Base-by-base conservation (phyloP, 2,797 vertebrate species). In the Onychomys arenicola region DNA sequence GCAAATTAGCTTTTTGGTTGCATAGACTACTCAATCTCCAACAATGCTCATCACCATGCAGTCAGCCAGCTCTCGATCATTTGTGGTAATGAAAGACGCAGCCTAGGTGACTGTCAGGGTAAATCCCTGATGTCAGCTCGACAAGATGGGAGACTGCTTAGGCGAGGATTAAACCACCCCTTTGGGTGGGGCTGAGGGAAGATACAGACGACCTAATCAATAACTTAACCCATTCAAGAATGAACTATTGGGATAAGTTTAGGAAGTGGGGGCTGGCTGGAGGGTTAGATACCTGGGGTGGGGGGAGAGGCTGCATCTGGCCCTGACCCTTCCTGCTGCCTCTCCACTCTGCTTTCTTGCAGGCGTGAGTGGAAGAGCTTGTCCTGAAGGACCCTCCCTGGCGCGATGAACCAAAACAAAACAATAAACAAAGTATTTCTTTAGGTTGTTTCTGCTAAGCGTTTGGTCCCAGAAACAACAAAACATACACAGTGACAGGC, bases 1-100 rank as follows among this genome's bases (percentile, higher is more conserved):
- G 84, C 71, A 96, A 97, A 97, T 97, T 78, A 91, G 91, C 34
- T 87, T 82, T 81, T 90, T 92, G 90, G 90, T 91, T 63, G 34
- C 57, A 81, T 25, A 63, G 52, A 71, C 14, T 76, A 52, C 65
- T 93, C 82, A 69, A 6, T 96, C 91, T 95, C 91, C 82, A 81
- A 23, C 96, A 92, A 49, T 49, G 63, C 69, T 67, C 59, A 69
- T 49, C 80, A 76, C 43, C 25, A 8, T 11, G 11, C 17, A 23
- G 27, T 13, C 61, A 83, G 29, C 63, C 46, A 29, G 37, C 37
- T 91, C 43, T 59, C 61, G 6, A 0, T 81, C 87, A 25, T 40
- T 46, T 49, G 49, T 67, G 29, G 52, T 34, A 67, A 92, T 19
- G 43, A 78, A 73, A 37, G 25, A 14, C 0, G 17, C 0, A 1